A percentile compares a stretch with the other conserved stretches of the same genome.
phyloP scores from a whole-genome alignment of 2,888 invertebrate genomes.

The Monopis laevigella region DNA sequence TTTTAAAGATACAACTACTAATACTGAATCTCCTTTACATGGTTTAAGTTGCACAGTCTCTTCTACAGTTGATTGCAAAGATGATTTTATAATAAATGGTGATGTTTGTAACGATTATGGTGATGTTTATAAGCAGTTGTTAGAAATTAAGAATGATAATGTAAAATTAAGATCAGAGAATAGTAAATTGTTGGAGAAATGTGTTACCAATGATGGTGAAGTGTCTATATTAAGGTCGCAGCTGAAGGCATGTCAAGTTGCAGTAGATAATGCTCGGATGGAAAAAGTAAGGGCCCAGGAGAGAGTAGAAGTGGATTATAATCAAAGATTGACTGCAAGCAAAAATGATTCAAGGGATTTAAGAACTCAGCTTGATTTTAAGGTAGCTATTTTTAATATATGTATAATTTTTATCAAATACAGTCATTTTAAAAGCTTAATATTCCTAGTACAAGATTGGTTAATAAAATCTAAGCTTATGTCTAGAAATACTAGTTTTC shows the following conservation, averaged over 20 bases:
- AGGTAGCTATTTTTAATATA: no score
- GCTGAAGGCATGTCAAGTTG: slow-evolving; percentile 50
- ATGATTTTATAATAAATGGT: slow-evolving; percentile 27
- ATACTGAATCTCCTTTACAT: slow-evolving; percentile 48
- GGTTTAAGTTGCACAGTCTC: slow-evolving; percentile 38
- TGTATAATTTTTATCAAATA: no score
- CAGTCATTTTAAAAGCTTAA: no score
- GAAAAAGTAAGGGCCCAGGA: slow-evolving; percentile 53
- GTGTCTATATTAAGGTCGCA: slow-evolving; percentile 64
- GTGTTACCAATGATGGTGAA: slow-evolving; percentile 67
- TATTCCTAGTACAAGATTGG: no score
- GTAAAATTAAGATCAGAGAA: slow-evolving; percentile 49
- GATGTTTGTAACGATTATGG: slow-evolving; percentile 40
- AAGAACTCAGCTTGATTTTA: slow-evolving; percentile 65
- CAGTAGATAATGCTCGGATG: slow-evolving; percentile 48
- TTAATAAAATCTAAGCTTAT: no score
- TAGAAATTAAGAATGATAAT: slow-evolving; percentile 49
- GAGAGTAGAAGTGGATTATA: slow-evolving; percentile 58
- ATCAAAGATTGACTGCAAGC: slow-evolving; percentile 44
- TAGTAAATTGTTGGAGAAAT: slow-evolving; percentile 53
- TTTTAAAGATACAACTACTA: slow-evolving; percentile 31
- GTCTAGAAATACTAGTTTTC: no score
- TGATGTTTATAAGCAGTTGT: slow-evolving; percentile 37
- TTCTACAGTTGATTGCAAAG: slow-evolving; percentile 21
- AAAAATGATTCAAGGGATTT: slow-evolving; percentile 51